Base-by-base conservation (phyloP, 2,113 vertebrate genomes). In the Chaetops frenatus region DNA sequence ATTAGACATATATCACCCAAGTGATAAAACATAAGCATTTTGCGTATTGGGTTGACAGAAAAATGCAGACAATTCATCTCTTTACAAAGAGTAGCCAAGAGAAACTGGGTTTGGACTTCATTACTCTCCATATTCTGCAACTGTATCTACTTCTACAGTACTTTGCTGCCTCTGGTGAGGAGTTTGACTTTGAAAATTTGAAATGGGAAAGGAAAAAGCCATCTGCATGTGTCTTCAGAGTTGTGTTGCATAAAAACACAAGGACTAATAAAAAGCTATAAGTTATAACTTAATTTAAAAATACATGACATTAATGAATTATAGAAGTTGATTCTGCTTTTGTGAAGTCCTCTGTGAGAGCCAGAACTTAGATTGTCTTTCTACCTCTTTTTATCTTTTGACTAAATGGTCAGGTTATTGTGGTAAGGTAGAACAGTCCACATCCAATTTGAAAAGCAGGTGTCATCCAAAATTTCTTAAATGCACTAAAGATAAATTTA, bases 71-170 rank as follows among this genome's bases (percentile, higher is more conserved):
- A 64, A 38, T 87, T 69, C 1, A 58, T 48, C 25, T 62, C 7
- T 5, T 56, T 56, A 51, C 23, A 20, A 72, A 72, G 3, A 40
- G 8, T 25, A 53, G 28, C 11, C 28, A 70, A 53, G 22, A 62
- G 0, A 84, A 93, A 57, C 44, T 7, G 0, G 0, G 7, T 82
- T 45, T 60, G 7, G 8, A 58, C 5, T 15, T 58, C 51, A 45
- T 48, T 22, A n/a, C 29, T n/a, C 9, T 72, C 17, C 27, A 4
- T 66, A n/a, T 47, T 89, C 40, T 81, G 11, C 18, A 53, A 38
- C 10, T 62, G 1, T 15, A 36, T 69, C 54, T 81, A n/a, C 11
- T 83, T 57, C 7, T 25, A 10, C 16, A 28, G 7, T 54, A 56
- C 11, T 8, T 23, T 9, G 5, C 29, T 90, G 36, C 9, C 4